A percentile compares a stretch with the other conserved stretches of the same genome.
Conservation (phyloP, 2,888 invertebrate species). For the Eilema sororculum region DNA sequence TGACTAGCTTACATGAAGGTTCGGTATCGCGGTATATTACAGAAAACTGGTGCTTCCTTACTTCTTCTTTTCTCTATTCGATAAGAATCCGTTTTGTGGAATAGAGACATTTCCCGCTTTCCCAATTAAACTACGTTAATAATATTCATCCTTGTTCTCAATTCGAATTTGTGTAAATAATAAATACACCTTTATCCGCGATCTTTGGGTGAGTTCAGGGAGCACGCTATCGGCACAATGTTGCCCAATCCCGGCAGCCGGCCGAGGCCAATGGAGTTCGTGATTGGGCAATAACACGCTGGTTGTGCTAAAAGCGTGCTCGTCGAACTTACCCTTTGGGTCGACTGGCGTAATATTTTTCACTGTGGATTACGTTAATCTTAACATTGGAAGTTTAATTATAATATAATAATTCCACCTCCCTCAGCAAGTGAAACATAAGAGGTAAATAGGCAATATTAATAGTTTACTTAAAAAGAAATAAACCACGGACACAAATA, state of each 20-base stretch:
- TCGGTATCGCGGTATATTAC: too few relatives aligned
- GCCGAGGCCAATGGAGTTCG: neutral
- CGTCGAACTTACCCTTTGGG: slow-evolving; percentile 4
- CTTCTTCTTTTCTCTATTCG: neutral
- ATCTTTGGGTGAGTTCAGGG: slow-evolving; percentile 1
- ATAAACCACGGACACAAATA: too few relatives aligned
- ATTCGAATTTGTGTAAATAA: neutral
- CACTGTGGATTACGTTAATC: too few relatives aligned
- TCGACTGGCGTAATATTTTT: neutral
- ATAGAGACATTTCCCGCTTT: neutral
- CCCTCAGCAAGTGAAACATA: too few relatives aligned
- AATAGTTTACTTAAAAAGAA: too few relatives aligned
- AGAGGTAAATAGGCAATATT: too few relatives aligned
- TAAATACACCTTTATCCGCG: neutral
- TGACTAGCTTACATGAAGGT: too few relatives aligned
- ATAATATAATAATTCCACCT: too few relatives aligned
- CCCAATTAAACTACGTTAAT: too few relatives aligned
- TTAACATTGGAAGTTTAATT: neutral
- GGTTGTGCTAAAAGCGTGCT: neutral
- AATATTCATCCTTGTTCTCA: neutral
- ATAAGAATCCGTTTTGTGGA: neutral
- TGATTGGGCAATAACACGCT: neutral
- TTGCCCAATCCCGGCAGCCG: neutral
- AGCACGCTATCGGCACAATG: neutral
- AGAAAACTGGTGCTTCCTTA: neutral